Evolutionary conservation across 2,113 vertebrate genomes (phyloP).

Genomic region (Taxidea taxus): DNA sequence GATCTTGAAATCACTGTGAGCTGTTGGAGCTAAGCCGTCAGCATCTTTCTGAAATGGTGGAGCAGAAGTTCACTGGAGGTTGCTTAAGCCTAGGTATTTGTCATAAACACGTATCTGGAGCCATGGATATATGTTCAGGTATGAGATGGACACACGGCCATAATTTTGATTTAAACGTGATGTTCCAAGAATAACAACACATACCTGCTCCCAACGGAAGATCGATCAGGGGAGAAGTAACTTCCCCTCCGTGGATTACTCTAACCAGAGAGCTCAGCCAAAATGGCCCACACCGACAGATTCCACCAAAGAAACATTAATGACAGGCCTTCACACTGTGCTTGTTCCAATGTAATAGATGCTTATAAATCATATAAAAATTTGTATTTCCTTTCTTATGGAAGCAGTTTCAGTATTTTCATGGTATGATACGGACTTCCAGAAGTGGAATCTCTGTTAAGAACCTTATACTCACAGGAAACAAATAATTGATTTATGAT

Average conservation of each 20-base stretch:
- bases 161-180: background rate
- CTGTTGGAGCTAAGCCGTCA: background rate
- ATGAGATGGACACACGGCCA: background rate
- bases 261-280: background rate
- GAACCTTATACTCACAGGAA: background rate
- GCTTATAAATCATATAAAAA: background rate
- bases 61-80: background rate
- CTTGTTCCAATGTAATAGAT: background rate
- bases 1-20: background rate
- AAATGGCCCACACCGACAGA: background rate
- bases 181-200: background rate
- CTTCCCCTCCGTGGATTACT: background rate
- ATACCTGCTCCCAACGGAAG: background rate
- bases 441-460: background rate
- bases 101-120: background rate
- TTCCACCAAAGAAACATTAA: background rate
- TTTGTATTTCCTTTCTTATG: background rate
- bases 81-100: background rate
- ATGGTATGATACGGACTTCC: background rate
- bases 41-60: background rate
- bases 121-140: background rate
- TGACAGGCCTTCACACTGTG: background rate
- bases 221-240: background rate
- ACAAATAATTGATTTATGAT: conserved; percentile 13
- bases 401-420: background rate